Evolutionary conservation across 2,797 vertebrate species (phyloP), one percentile per base, ranked within the genome.

Genomic region (Phaenicophaeus curvirostris): DNA sequence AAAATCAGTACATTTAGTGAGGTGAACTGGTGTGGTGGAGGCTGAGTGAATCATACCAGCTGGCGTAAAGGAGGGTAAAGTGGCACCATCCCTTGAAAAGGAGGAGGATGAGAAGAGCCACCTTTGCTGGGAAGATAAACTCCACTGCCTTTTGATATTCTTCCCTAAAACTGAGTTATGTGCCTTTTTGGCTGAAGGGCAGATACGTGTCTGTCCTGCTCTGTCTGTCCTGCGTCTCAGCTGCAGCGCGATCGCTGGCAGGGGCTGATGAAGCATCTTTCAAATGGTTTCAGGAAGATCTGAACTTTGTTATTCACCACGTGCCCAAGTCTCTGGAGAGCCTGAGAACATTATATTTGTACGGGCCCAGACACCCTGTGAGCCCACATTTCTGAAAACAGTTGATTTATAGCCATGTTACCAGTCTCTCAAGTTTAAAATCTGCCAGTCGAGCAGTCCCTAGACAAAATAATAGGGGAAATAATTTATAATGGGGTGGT

Each of bases 401-500:
- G 37, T 71, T 96, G 90, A 92, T 95, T 93, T 93, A 71, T 92
- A 30, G 63, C 53, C 27, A 24, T 58, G 15, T 95, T 87, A 89
- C 74, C 57, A 89, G 30, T 74, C 61, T 94, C 74, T 91, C 53
- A 82, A 85, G n/a, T 44, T 74, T 86, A 33, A 87, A 85, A 79
- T 59, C 77, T 91, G 67, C 68, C 62, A 71, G 92, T 65, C 59
- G 50, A 58, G 41, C 37, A 69, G 69, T 86, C 87, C 33, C 83
- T 67, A 74, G 65, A 57, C 37, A 63, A 82, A 95, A 39, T 63
- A 87, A 46, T n/a, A 85, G 35, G 41, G 81, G 83, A 96, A 85
- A 67, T 96, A 93, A 90, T 94, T 96, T 94, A 90, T 94, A 50
- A 85, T 61, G 41, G 41, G 48, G 53, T 91, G 55, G 69, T 94